A percentile compares a stretch with the other conserved stretches of the same genome.
These are phyloP conservation scores for Terebella lapidaria DNA, from an alignment of 2,888 invertebrate genomes.

Conservation along the genomic window DNA sequence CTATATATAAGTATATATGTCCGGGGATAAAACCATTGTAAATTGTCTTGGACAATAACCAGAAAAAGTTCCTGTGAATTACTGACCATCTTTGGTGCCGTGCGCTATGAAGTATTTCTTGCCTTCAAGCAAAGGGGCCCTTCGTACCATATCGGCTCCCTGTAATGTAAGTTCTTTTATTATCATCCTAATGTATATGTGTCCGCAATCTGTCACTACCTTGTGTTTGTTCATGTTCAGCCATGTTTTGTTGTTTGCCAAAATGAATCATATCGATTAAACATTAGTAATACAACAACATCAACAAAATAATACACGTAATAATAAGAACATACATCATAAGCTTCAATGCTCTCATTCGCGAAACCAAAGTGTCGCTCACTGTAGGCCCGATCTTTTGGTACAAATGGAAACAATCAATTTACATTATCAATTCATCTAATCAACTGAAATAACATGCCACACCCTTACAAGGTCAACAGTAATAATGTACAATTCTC, in stretches of 20 bases:
- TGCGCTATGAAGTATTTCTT: background rate
- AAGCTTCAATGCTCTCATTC: background rate
- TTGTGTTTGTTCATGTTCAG: too few species aligned
- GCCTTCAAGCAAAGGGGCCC: background rate
- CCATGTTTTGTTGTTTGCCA: too few species aligned
- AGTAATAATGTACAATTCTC: too few species aligned
- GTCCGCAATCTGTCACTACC: too few species aligned
- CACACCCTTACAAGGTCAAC: too few species aligned
- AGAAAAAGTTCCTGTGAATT: background rate
- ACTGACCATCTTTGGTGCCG: background rate
- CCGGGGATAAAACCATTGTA: too few species aligned
- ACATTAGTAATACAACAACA: too few species aligned
- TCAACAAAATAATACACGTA: background rate
- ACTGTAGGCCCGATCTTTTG: background rate
- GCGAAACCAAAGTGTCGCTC: background rate
- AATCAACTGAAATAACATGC: too few species aligned
- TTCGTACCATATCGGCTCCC: background rate
- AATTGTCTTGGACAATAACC: background rate
- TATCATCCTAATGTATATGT: too few species aligned
- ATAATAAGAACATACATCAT: background rate
- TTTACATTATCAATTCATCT: too few species aligned
- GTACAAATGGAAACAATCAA: background rate
- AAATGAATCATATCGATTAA: too few species aligned
- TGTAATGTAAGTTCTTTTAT: background rate
- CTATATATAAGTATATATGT: too few species aligned